phyloP scores from a whole-genome alignment of 1,140 invertebrate species.

The Orchestia grillus region DNA sequence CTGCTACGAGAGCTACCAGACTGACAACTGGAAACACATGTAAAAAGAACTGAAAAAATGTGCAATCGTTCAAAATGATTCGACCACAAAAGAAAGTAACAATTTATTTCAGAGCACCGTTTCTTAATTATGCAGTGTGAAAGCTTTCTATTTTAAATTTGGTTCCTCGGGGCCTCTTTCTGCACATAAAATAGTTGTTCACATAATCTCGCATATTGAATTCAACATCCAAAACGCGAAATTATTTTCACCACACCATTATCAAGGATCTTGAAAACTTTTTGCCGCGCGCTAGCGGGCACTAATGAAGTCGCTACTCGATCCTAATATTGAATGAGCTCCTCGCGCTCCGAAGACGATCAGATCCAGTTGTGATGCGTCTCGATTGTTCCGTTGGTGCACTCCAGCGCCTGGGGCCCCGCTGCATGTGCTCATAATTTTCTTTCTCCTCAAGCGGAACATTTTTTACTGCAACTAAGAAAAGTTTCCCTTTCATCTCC shows the following conservation, averaged over 20 bases:
- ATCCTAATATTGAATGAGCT: not conserved
- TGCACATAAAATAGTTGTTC: not conserved
- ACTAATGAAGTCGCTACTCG: not conserved
- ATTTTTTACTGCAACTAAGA: not conserved
- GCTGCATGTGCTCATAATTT: not conserved
- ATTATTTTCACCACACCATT: not conserved
- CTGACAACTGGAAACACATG: no score
- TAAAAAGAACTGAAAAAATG: no score
- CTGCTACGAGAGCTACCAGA: no score
- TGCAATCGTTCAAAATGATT: no score
- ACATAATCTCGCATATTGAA: not conserved
- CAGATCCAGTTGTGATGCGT: not conserved
- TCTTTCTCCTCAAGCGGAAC: not conserved
- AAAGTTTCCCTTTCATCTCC: not conserved
- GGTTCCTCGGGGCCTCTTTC: not conserved
- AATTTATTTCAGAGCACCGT: no score
- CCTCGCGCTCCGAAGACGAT: not conserved
- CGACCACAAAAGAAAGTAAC: no score
- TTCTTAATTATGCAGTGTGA: no score
- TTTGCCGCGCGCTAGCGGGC: not conserved
- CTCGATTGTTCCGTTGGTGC: not conserved
- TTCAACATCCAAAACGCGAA: not conserved
- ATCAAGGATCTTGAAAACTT: not conserved
- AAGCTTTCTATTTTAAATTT: no score
- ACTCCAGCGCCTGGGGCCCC: not conserved